Percentiles rank a stretch among this genome's conserved stretches.
Evolutionary conservation across 2,113 vertebrate genomes (phyloP).

Genomic region (Struthidea cinerea): DNA sequence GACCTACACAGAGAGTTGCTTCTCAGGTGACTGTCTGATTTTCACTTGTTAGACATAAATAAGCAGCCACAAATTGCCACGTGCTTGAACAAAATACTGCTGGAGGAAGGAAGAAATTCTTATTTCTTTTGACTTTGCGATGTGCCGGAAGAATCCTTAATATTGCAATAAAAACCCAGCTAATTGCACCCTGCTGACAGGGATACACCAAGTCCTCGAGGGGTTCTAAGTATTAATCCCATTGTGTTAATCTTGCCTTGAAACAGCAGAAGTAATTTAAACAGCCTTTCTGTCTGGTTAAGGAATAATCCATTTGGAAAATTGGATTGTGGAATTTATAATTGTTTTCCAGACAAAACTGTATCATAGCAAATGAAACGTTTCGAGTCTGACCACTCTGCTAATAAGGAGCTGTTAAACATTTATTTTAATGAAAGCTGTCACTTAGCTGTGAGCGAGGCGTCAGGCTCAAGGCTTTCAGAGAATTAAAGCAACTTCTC

Average conservation of each 20-base stretch:
- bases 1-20: conserved; percentile 18
- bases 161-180: neutral
- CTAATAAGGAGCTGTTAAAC: conserved; percentile 29
- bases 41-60: conserved; percentile 48
- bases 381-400: conserved; percentile 39
- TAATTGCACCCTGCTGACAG: conserved; percentile 1
- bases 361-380: conserved; percentile 4
- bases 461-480: neutral
- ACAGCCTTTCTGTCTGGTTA: conserved; percentile 29
- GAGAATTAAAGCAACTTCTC: neutral
- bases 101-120: neutral
- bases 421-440: conserved; percentile 15
- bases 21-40: conserved; percentile 46
- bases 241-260: conserved; percentile 44
- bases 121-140: neutral
- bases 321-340: conserved; percentile 56
- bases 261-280: conserved; percentile 51
- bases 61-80: conserved; percentile 34
- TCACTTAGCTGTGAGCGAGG: neutral
- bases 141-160: neutral
- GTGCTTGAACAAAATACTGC: neutral
- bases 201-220: neutral
- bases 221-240: neutral
- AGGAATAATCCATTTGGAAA: conserved; percentile 69
- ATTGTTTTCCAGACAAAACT: conserved; percentile 63